Conservation (phyloP, 2,888 invertebrate genomes). For the Apodemia mormo region DNA sequence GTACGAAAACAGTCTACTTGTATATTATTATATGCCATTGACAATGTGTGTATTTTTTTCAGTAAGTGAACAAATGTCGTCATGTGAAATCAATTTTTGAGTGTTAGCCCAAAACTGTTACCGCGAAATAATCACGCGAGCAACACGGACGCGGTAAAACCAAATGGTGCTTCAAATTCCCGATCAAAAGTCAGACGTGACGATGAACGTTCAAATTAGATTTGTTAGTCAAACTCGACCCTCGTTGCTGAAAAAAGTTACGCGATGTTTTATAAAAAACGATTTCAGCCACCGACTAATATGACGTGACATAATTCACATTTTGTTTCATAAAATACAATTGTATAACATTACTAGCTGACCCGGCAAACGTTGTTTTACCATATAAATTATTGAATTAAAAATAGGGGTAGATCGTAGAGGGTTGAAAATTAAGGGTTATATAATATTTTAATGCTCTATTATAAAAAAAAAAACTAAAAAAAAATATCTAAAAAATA, state of each 20-base stretch:
- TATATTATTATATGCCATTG: not conserved
- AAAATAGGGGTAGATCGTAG: no score
- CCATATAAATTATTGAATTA: no score
- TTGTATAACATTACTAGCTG: no score
- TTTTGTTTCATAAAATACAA: no score
- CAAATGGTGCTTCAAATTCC: constrained; percentile 60
- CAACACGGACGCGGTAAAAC: constrained; percentile 25
- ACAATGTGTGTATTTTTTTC: not conserved
- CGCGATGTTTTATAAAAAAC: not conserved
- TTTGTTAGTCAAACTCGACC: constrained; percentile 59
- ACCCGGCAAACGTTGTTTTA: no score
- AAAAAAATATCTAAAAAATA: no score
- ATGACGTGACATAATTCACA: not conserved
- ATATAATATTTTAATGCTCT: no score
- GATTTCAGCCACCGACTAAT: not conserved
- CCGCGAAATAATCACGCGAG: not conserved
- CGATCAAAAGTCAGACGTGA: constrained; percentile 67
- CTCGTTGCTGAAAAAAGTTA: constrained; percentile 28
- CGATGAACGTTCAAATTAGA: constrained; percentile 69
- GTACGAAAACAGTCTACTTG: not conserved
- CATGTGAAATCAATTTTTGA: constrained; percentile 6
- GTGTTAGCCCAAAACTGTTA: not conserved
- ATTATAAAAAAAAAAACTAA: no score
- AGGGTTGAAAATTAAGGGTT: no score
- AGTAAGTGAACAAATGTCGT: constrained; percentile 5